Percentiles rank a stretch among this genome's conserved stretches.
These are phyloP conservation scores for Andrena fulva DNA, from an alignment of 2,888 invertebrate species.

Conservation along the genomic window DNA sequence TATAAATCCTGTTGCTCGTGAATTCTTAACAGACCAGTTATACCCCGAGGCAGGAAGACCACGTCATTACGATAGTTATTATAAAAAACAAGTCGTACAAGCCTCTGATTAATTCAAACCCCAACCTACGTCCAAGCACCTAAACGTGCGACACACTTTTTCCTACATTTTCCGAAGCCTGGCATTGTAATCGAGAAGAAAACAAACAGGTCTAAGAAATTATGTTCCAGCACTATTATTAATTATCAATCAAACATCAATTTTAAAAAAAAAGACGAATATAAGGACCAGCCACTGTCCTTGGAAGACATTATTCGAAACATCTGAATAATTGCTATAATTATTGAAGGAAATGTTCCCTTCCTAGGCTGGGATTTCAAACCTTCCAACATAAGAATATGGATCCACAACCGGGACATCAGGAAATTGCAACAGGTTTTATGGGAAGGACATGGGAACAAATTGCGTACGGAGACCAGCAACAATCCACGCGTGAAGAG, in stretches of 20 bases:
- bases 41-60: not conserved
- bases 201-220: not conserved
- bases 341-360: not conserved
- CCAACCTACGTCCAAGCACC: not conserved
- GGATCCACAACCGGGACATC: constrained; percentile 97
- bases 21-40: constrained; percentile 40
- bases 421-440: constrained; percentile 94
- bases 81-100: not conserved
- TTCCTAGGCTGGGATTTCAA: constrained; percentile 90
- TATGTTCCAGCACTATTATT: not conserved
- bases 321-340: not conserved
- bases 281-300: not conserved
- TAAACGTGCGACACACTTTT: not conserved
- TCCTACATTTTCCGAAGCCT: not conserved
- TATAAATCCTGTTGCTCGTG: constrained; percentile 22
- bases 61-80: not conserved
- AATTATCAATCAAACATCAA: not conserved
- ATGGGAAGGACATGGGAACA: constrained; percentile 95
- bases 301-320: not conserved
- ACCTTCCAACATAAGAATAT: constrained; percentile 96
- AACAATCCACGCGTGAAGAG: constrained; percentile 93
- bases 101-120: not conserved
- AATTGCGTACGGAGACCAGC: constrained; percentile 93
- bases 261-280: not conserved
- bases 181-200: not conserved